Base-by-base conservation (phyloP, 2,113 vertebrate genomes). In the Larimichthys polyactis region DNA sequence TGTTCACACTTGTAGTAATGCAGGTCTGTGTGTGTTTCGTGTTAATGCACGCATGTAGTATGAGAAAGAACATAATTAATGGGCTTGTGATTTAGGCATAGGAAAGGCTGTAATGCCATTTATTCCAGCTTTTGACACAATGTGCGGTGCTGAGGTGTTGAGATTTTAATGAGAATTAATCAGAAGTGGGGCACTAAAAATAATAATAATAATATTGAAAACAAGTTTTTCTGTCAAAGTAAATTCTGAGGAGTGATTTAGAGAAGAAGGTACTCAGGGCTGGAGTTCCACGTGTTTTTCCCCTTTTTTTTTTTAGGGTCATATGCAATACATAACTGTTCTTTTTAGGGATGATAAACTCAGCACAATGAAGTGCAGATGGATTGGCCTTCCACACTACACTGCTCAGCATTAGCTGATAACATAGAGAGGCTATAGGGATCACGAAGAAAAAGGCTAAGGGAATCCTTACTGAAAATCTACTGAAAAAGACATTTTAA, bases 51-150 rank as follows among this genome's bases (percentile, higher is more conserved):
- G 44, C 69, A 36, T 69, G 57, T 48, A 51, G 57, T 48, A 57
- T 70, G 82, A 43, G 55, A 65, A 43, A 48, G 36, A 54, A 55
- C 24, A 65, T 63, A 55, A 74, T 69, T 65, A 74, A 73, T 51
- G 8, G 27, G 46, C 32, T 66, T 57, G 29, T 73, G 57, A 40
- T 81, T 78, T 16, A 68, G 40, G 27, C 75, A 11, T 17, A 71
- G 24, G 43, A 46, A 24, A 79, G 54, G 32, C 73, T 52, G 22
- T 29, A 60, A 59, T 46, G 16, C 24, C 8, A 77, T 55, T 22
- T 62, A 32, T 67, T 57, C 44, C 12, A 55, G 66, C 22, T 51
- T 71, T 67, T 66, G 65, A 11, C 24, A 59, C 27, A 52, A 14
- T 36, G 49, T 52, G n/a, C 11, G 36, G 6, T 40, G 36, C 36